Conservation (phyloP, 2,888 invertebrate species). For the Pedicia rivosa region DNA sequence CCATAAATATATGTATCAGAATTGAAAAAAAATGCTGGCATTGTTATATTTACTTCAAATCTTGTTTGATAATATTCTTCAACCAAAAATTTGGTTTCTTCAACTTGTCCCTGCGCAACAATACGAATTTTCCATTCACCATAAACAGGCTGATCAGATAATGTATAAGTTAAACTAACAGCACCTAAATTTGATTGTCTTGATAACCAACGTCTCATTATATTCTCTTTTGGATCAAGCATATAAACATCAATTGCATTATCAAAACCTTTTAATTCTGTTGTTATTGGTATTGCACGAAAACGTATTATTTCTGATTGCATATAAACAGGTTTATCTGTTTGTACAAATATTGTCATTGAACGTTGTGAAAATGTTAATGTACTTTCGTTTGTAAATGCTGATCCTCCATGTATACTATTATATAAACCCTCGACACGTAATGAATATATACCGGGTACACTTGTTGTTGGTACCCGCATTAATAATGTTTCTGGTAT, state of each 20-base stretch:
- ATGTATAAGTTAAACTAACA: conserved; percentile 77
- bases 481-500: conserved; percentile 82
- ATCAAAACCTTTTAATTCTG: conserved; percentile 78
- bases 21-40: conserved; percentile 87
- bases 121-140: conserved; percentile 87
- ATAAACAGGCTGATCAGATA: conserved; percentile 82
- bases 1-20: conserved; percentile 73
- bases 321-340: conserved; percentile 89
- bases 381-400: conserved; percentile 77
- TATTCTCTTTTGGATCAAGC: conserved; percentile 72
- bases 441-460: conserved; percentile 67
- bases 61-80: conserved; percentile 93
- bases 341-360: conserved; percentile 90
- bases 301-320: conserved; percentile 83
- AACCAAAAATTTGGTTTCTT: conserved; percentile 72
- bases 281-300: conserved; percentile 82
- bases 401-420: conserved; percentile 60
- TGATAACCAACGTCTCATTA: conserved; percentile 86
- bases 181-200: conserved; percentile 85
- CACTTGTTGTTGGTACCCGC: conserved; percentile 73
- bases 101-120: conserved; percentile 74
- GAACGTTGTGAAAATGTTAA: conserved; percentile 76
- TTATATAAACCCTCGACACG: conserved; percentile 62
- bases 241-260: conserved; percentile 86
- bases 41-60: conserved; percentile 88